Evolutionary conservation across 2,113 vertebrate genomes (phyloP), one percentile per base, ranked within the genome.

Genomic region (Dicaeum eximium): DNA sequence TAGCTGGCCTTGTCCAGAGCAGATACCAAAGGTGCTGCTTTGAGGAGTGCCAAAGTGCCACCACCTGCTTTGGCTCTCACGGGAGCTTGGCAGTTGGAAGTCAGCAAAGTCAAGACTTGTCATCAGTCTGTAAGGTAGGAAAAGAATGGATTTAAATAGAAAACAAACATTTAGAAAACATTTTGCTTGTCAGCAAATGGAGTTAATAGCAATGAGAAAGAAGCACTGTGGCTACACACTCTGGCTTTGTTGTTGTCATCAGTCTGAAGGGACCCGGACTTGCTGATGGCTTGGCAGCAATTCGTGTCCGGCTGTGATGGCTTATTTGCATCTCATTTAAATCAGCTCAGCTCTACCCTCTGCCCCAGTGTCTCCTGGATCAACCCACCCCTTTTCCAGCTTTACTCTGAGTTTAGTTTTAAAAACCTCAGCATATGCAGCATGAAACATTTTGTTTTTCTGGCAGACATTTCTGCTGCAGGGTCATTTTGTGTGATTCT

Each of bases 401-500:
- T 74, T 81, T 40, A 13, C 13, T 38, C 25, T 30, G 51, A 44
- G 35, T 48, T 67, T 50, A 48, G 11, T 69, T 86, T 69, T 45
- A 17, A 72, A 93, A 57, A 11, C 31, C 31, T 44, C 27, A 33
- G 42, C 28, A 4, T 60, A 35, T 23, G 31, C 17, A 37, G 11
- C 47, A 15, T 53, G n/a, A 73, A 80, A 28, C 30, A 5, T 35
- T 14, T 17, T 0, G 0, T 0, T 38, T 66, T 69, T 48, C 16
- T 6, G 20, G n/a, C 48, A 53, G 44, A 9, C 23, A 37, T 37
- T 86, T 90, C 53, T 38, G 28, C 51, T 50, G 38, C 57, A 72
- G 60, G 57, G 18, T 69, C 3, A 5, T 56, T 79, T 27, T 44
- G 6, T 40, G 48, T 14, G 51, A 15, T 66, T 57, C 20, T 70